Evolutionary conservation across 2,797 vertebrate genomes (phyloP).

Genomic region (Periophthalmus magnuspinnatus): DNA sequence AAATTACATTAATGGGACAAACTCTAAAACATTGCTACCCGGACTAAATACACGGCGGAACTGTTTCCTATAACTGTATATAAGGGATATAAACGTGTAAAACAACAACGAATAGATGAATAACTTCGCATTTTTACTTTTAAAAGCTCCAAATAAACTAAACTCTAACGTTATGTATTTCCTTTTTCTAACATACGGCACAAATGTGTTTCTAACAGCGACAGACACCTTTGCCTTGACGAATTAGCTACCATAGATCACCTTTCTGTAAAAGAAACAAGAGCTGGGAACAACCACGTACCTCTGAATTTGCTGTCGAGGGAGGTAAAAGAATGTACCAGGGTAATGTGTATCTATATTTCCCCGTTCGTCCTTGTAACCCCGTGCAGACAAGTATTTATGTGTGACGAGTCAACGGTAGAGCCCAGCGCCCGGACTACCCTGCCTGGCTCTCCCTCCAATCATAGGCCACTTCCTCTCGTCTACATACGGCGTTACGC

Average conservation of each 20-base stretch:
- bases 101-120: background rate
- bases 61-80: conserved; percentile 39
- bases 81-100: background rate
- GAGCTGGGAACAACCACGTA: conserved; percentile 26
- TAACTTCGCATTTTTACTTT: background rate
- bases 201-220: background rate
- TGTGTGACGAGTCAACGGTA: conserved; percentile 25
- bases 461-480: conserved; percentile 52
- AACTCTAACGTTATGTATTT: background rate
- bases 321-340: background rate
- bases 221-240: background rate
- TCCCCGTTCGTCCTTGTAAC: background rate
- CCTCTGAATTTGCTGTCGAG: conserved; percentile 37
- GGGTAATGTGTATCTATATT: background rate
- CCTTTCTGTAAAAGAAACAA: background rate
- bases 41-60: conserved; percentile 66
- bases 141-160: background rate
- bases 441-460: conserved; percentile 52
- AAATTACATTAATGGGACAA: background rate
- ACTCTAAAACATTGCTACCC: conserved; percentile 19
- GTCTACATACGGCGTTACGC: conserved; percentile 35
- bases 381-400: conserved; percentile 40
- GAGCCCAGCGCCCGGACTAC: conserved; percentile 10
- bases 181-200: background rate
- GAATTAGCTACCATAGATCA: background rate